Evolutionary conservation across 2,113 vertebrate species (phyloP), one percentile per base, ranked within the genome.

Genomic region (Herpetotheres cachinnans): DNA sequence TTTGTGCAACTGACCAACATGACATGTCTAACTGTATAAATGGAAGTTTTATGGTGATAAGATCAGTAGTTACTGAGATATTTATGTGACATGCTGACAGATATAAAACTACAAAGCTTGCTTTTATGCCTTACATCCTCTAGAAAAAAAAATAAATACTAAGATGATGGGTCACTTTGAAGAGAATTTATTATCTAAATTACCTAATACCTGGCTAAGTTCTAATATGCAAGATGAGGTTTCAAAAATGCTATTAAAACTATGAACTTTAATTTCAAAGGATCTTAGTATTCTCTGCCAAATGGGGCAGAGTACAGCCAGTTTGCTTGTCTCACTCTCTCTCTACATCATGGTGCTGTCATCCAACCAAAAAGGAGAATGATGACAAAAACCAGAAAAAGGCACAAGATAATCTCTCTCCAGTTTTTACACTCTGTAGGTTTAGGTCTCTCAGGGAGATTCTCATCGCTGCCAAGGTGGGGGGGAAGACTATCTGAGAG

Each of bases 1-100:
- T 98, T 97, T 98, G 98, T 98, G 98, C 96, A 98, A 98, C 98
- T 97, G 98, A 99, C 98, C 98, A 98, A 98, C 95, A 97, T 98
- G 98, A 98, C 98, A 98, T 97, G 98, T 98, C 98, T 98, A 98
- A 99, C 98, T 98, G 97, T 98, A 99, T 98, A 99, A 99, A 99
- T 99, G 99, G 98, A 98, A 98, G 98, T 98, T 99, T 99, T 99
- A 99, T 98, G 98, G 98, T 98, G 99, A 99, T 99, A 98, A 98
- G 98, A 99, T 99, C 99, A 99, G 98, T 98, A 98, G 98, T 99
- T 99, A 99, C 99, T 99, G 98, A 99, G 99, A 99, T 99, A 99
- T 99, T 99, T 99, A 99, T 99, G 99, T 99, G 99, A 99, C 99
- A 99, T 91, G 95, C 98, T 98, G 99, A 99, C 98, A 98, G 98